A percentile compares a stretch with the other conserved stretches of the same genome.
These are phyloP conservation scores for Drosophila virilis DNA, from an alignment of 1,140 invertebrate genomes.

Conservation along the genomic window DNA sequence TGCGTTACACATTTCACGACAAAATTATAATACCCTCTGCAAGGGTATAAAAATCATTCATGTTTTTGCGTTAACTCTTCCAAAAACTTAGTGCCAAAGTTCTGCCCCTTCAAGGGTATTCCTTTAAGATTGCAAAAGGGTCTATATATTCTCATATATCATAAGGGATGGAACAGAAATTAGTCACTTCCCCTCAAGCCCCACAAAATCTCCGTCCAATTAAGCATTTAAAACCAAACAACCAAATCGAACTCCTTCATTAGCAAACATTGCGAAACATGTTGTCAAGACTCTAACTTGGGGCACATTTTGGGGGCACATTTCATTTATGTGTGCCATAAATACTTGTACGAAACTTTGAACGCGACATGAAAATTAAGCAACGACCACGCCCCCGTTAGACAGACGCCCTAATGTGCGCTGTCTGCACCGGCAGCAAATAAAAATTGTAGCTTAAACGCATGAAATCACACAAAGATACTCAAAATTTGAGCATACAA, in stretches of 20 bases:
- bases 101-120: not conserved
- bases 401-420: constrained; percentile 29
- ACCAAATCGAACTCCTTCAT: constrained; percentile 72
- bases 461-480: constrained; percentile 81
- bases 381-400: constrained; percentile 3
- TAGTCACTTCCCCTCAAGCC: not conserved
- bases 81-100: too few relatives aligned
- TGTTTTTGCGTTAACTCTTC: too few relatives aligned
- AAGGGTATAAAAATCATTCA: not conserved
- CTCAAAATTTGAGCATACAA: constrained; percentile 79
- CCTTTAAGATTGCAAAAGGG: not conserved
- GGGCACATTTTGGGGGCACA: constrained; percentile 66
- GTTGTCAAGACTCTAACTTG: constrained; percentile 18
- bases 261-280: constrained; percentile 69
- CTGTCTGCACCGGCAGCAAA: constrained; percentile 64
- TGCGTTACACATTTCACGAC: too few relatives aligned
- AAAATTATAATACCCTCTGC: too few relatives aligned
- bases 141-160: too few relatives aligned
- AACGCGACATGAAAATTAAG: constrained; percentile 80
- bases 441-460: constrained; percentile 81
- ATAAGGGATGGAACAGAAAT: too few relatives aligned
- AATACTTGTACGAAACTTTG: constrained; percentile 75
- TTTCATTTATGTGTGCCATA: constrained; percentile 79
- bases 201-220: constrained; percentile 47
- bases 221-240: constrained; percentile 70